Base-by-base conservation (phyloP, 1,140 invertebrate species). In the Aphis craccivora region DNA sequence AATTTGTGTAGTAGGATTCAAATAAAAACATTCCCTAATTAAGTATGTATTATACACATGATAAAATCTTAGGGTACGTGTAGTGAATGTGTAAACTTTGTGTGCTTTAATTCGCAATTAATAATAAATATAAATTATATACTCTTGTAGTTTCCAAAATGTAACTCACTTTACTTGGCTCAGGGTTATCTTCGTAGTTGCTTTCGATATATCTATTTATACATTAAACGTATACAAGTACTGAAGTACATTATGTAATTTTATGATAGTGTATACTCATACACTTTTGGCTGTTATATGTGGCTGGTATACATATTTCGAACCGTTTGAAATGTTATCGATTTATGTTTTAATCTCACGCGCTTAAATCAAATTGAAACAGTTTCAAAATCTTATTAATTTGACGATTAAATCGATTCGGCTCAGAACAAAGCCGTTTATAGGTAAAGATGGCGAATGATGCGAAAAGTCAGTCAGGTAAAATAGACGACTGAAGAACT, bases 101-200 rank as follows among this genome's bases (percentile, higher is more conserved):
- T 37, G 22, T 20, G 60, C 11, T n/a, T 76, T 76, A 76, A 76
- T 76, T 35, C 14, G 14, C 30, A n/a, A 76, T 76, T 76, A 76
- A 76, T 76, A 76, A 76, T 76, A 76, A n/a, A 76, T 76, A 76
- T 76, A n/a, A 76, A n/a, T 76, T 76, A 76, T 76, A 76, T 76
- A n/a, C n/a, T 76, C 14, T n/a, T 67, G 60, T n/a, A 20, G 60
- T n/a, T n/a, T n/a, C 60, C 30, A 76, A 76, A 76, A 76, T 35
- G 18, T 76, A 76, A 76, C 60, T 76, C 60, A 76, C 60, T n/a
- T 76, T n/a, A n/a, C 60, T 76, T 76, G 60, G 60, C 60, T 76
- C 30, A 14, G n/a, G 60, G n/a, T 76, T 76, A 76, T 76, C 60
- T 76, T 76, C 25, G 60, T 67, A 67, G 60, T 67, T 76, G 60